Evolutionary conservation across 1,140 invertebrate genomes (phyloP), one percentile per base, ranked within the genome.

Genomic region (Hypsibius dujardini): DNA sequence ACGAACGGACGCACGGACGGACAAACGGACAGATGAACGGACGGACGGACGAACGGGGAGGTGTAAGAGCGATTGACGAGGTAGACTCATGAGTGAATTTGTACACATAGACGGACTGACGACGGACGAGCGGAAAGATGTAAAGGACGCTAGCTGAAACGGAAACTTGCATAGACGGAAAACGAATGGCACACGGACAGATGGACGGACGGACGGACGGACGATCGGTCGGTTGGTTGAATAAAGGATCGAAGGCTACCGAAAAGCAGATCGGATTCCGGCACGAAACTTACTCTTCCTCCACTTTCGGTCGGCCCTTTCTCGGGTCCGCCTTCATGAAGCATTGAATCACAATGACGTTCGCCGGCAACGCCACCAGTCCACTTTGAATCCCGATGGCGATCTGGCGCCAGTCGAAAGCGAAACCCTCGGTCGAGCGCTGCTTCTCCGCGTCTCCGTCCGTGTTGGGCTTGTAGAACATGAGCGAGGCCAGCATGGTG

Each of bases 391-490:
- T 70, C 1, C 76, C 77, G 15, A 79, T 74, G 40, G 77, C 72
- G 15, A 79, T 71, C 71, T 79, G 73, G 59, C 47, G 73, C 69
- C 42, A 74, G 47, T 15, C 72, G 70, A 67, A 56, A 50, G 1
- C 70, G n/a, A 46, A 50, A 59, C 28, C 69, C 50, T 59, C 72
- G 72, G 1, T 70, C 75, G 79, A 79, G 73, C 79, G 50, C 14
- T 46, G 56, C 1, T 74, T 60, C 60, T 76, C 75, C 28, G 75
- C 74, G 71, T 78, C 76, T 0, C 75, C 74, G 56, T 75, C 74
- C 47, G 78, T 40, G 0, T 77, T 78, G 71, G n/a, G n/a, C n/a
- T n/a, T n/a, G n/a, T 79, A 79, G 76, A 77, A 79, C 72, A 79
- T 76, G 42, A 77, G 75, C 72, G 77, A 78, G 56, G 77, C 69